Evolutionary conservation across 2,113 vertebrate genomes (phyloP).

Genomic region (Mirounga angustirostris): DNA sequence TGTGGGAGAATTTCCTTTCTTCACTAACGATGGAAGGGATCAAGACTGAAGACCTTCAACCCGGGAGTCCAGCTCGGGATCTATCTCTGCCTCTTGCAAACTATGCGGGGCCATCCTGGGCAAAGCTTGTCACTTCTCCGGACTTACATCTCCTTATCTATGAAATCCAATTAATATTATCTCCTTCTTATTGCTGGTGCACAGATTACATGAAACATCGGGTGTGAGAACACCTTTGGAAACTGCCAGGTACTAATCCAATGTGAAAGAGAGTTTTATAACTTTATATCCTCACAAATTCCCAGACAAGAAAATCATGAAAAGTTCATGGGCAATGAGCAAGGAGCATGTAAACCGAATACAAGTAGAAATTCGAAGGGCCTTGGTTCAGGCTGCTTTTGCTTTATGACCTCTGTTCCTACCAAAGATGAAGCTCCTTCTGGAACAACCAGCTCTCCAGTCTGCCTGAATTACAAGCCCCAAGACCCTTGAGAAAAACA

Average conservation of each 20-base stretch:
- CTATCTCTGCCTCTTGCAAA: background rate
- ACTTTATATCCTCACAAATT: conserved; percentile 40
- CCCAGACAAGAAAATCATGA: background rate
- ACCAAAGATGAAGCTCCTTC: background rate
- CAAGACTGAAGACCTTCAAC: background rate
- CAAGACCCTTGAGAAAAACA: conserved; percentile 51
- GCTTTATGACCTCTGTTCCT: background rate
- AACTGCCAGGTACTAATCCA: background rate
- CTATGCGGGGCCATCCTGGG: too few relatives aligned
- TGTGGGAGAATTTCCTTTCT: background rate
- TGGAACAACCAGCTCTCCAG: background rate
- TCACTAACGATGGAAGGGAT: background rate
- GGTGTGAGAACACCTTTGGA: conserved; percentile 14
- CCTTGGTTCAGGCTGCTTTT: background rate
- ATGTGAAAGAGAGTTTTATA: conserved; percentile 23
- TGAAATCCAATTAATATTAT: conserved; percentile 15
- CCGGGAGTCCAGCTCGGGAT: background rate
- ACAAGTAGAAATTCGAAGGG: background rate
- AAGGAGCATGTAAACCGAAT: background rate
- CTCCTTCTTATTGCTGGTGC: background rate
- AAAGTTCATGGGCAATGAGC: background rate
- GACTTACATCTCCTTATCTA: background rate
- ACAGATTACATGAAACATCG: background rate
- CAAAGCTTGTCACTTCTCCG: background rate
- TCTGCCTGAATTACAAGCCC: conserved; percentile 28